Percentiles rank a stretch among this genome's conserved stretches.
Evolutionary conservation across 2,888 invertebrate species (phyloP).

Genomic region (Euspilapteryx auroguttella): DNA sequence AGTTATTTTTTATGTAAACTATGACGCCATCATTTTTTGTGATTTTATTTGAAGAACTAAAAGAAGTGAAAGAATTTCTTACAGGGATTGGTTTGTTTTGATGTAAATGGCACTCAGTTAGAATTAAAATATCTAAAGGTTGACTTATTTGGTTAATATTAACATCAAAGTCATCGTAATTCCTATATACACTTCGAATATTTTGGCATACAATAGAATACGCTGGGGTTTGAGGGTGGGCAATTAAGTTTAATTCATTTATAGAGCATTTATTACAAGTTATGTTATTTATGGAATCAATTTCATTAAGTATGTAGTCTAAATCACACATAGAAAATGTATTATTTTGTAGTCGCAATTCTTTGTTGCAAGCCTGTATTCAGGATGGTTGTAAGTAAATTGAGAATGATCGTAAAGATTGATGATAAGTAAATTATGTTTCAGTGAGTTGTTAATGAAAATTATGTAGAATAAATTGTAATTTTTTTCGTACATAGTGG

Average conservation of each 20-base stretch:
- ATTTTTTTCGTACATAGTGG: too few species aligned
- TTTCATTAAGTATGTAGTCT: not conserved
- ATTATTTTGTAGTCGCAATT: too few species aligned
- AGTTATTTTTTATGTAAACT: not conserved
- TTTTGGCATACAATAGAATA: not conserved
- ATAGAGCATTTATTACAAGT: not conserved
- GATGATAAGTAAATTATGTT: too few species aligned
- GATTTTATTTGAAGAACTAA: not conserved
- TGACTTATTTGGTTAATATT: not conserved
- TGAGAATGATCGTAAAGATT: too few species aligned
- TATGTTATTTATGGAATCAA: not conserved
- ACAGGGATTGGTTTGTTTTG: not conserved
- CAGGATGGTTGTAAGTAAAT: too few species aligned
- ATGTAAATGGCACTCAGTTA: not conserved
- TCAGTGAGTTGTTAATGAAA: too few species aligned
- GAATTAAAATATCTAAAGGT: not conserved
- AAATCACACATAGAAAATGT: not conserved
- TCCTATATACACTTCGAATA: not conserved
- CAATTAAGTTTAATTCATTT: not conserved
- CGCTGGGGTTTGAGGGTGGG: not conserved
- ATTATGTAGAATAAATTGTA: too few species aligned
- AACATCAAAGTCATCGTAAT: not conserved
- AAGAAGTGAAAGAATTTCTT: not conserved
- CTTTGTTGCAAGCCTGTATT: too few species aligned
- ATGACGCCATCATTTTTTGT: not conserved